phyloP scores from a whole-genome alignment of 92 coral and sea anemone species.

The Bergia puertoricense region DNA sequence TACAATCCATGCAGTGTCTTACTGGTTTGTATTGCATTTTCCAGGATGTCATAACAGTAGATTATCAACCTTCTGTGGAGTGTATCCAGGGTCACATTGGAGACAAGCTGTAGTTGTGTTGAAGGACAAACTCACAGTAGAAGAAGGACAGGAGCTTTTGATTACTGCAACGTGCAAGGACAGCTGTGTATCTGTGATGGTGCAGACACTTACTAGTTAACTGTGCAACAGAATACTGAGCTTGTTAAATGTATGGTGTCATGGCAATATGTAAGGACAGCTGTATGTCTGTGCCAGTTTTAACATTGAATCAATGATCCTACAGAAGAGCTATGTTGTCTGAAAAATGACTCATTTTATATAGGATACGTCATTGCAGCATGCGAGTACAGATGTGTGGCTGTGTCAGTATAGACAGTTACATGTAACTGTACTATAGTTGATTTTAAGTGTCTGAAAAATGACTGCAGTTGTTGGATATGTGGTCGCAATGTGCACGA shows the following conservation, averaged over 20 bases:
- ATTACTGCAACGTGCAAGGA: constrained; percentile 73
- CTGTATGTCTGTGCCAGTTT: neutral
- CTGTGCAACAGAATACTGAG: neutral
- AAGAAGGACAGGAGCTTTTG: constrained; percentile 72
- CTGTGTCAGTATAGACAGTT: no score
- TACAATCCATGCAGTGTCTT: constrained; percentile 80
- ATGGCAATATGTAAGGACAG: neutral
- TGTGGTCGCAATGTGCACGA: no score
- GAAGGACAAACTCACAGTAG: constrained; percentile 60
- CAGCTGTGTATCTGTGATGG: constrained; percentile 70
- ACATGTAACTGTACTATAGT: no score
- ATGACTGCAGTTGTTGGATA: no score
- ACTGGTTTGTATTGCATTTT: constrained; percentile 80
- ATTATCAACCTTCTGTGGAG: constrained; percentile 72
- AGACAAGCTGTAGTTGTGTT: constrained; percentile 86
- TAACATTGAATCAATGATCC: no score
- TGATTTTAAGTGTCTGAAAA: no score
- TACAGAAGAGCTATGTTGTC: no score
- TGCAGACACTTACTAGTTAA: neutral
- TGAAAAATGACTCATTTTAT: no score
- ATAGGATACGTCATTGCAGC: no score
- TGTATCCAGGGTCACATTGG: constrained; percentile 82
- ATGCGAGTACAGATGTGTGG: no score
- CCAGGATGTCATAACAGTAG: constrained; percentile 38
- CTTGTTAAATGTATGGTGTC: no score